A percentile compares a stretch with the other conserved stretches of the same genome.
Evolutionary conservation across 2,888 invertebrate species (phyloP).

Genomic region (Listrodromus nycthemerus): DNA sequence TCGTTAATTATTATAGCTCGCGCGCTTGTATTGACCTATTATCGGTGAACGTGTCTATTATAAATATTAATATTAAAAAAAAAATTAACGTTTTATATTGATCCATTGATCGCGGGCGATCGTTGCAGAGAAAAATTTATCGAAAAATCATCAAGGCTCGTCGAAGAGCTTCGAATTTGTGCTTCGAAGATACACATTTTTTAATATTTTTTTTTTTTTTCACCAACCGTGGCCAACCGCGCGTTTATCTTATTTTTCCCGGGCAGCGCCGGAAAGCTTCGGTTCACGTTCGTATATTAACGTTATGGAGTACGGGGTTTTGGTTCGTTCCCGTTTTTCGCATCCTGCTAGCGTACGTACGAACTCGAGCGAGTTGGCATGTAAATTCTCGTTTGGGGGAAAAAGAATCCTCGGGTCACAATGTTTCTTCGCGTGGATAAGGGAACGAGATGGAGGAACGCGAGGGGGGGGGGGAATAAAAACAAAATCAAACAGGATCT

Average conservation of each 20-base stretch:
- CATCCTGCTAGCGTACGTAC: background rate
- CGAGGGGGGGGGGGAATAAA: constrained; percentile 8
- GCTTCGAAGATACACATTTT: background rate
- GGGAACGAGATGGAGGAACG: background rate
- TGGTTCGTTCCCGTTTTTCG: constrained; percentile 12
- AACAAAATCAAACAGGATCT: constrained; percentile 50
- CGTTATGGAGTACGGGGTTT: background rate
- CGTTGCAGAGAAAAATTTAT: constrained; percentile 37
- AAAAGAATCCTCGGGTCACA: constrained; percentile 53
- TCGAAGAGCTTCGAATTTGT: constrained; percentile 17
- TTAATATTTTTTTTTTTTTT: background rate
- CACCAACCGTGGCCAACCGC: background rate
- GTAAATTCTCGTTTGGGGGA: constrained; percentile 57
- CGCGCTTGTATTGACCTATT: constrained; percentile 14
- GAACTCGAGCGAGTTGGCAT: constrained; percentile 33
- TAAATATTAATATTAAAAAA: background rate
- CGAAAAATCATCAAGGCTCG: background rate
- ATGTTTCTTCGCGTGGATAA: constrained; percentile 35
- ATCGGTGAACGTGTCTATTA: background rate
- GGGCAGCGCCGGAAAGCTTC: constrained; percentile 4
- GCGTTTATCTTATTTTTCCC: constrained; percentile 1
- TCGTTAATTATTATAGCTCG: constrained; percentile 11
- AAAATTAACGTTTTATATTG: constrained; percentile 41
- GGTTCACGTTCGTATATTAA: constrained; percentile 29
- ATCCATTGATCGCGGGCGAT: constrained; percentile 40